Evolutionary conservation across 2,113 vertebrate species (phyloP), one percentile per base, ranked within the genome.

Genomic region (Excalfactoria chinensis): DNA sequence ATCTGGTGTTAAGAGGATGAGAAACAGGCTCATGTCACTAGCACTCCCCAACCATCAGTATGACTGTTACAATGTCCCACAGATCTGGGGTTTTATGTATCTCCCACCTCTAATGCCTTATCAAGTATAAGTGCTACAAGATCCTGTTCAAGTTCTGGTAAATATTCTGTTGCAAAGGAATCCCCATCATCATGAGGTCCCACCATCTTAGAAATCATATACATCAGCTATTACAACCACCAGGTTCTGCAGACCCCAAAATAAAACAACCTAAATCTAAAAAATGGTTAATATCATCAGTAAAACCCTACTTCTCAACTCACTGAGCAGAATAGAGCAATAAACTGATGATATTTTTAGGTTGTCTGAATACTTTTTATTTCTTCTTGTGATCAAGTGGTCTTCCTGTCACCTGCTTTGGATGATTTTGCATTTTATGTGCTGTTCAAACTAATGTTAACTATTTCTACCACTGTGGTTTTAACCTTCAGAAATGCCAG

Each of bases 1-100:
- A 97, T 97, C 86, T 97, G 93, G 91, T 93, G 91, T 92, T 91
- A 93, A 92, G 60, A 94, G 93, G 84, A 97, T 88, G 89, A 88
- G 78, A 94, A 95, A 62, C 94, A 97, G 92, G 68, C 86, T 95
- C 34, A 63, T 84, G 83, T 96, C 90, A 86, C 75, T 66, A 74
- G 92, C 87, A 72, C 46, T 74, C 74, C 64, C 28, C 9, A 13
- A 78, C 73, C 60, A 0, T 88, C 90, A 86, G 90, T 83, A 92
- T 64, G 58, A 55, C 70, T 79, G 6, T 75, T 79, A 88, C 9
- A 92, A 7, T 51, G 67, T 68, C 72, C 40, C 75, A 77, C 64
- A 58, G 79, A 77, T 48, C 75, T 86, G 91, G 40, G 9, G 48
- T 63, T 92, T 93, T 93, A 88, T 81, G 83, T 77, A 34, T 44